phyloP scores from a whole-genome alignment of 2,888 invertebrate genomes.

The Diaphora mendica region DNA sequence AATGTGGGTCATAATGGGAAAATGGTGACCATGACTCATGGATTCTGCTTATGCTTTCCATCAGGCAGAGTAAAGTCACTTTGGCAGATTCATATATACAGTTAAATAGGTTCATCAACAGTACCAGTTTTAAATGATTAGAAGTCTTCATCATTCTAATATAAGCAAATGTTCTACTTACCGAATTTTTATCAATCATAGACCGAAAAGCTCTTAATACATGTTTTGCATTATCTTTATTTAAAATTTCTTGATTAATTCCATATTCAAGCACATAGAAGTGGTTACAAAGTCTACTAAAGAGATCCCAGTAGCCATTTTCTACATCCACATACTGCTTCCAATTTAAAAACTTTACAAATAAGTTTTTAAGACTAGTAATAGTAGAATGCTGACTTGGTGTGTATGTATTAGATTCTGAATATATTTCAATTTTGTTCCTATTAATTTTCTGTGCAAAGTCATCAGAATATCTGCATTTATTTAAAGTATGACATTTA shows the following conservation, averaged over 20 bases:
- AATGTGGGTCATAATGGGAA: too few species aligned
- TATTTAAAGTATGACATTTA: conserved; percentile 64
- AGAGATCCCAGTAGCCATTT: conserved; percentile 67
- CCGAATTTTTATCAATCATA: conserved; percentile 40
- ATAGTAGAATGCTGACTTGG: conserved; percentile 59
- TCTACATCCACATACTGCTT: conserved; percentile 67
- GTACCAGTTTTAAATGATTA: too few species aligned
- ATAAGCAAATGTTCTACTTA: too few species aligned
- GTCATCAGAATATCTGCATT: conserved; percentile 38
- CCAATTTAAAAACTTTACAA: conserved; percentile 74
- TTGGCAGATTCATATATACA: too few species aligned
- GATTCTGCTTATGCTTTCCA: too few species aligned
- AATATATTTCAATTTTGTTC: conserved; percentile 54
- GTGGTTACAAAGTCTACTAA: conserved; percentile 70
- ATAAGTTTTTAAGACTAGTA: conserved; percentile 64
- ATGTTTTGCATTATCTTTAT: conserved; percentile 64
- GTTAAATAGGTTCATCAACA: too few species aligned
- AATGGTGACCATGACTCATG: too few species aligned
- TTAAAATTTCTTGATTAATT: conserved; percentile 63
- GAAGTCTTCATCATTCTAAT: too few species aligned
- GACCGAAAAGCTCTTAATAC: conserved; percentile 69
- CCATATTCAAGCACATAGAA: conserved; percentile 74
- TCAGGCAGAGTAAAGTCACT: too few species aligned
- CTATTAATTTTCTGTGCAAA: conserved; percentile 44
- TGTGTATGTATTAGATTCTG: conserved; percentile 54